Conservation (phyloP, 2,888 invertebrate genomes). For the Eremobia ochroleuca region DNA sequence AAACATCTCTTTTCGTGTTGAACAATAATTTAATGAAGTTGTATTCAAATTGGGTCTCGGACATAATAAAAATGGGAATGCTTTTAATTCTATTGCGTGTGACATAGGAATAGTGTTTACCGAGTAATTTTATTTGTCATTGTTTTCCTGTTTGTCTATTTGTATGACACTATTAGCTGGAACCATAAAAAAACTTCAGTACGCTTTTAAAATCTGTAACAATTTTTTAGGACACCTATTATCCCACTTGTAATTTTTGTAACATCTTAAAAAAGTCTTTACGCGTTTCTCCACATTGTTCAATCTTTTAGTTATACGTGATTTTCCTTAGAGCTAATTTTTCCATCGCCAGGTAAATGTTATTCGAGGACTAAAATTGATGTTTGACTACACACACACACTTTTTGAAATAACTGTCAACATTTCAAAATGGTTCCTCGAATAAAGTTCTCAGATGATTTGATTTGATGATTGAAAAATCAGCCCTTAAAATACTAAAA, state of each 20-base stretch:
- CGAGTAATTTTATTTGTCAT: conserved; percentile 46
- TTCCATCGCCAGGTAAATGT: too few relatives aligned
- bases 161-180: conserved; percentile 28
- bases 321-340: too few relatives aligned
- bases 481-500: too few relatives aligned
- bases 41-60: conserved; percentile 45
- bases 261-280: conserved; percentile 3
- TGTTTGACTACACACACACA: too few relatives aligned
- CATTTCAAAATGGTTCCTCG: too few relatives aligned
- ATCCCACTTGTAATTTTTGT: conserved; percentile 9
- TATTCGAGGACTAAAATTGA: too few relatives aligned
- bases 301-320: background rate
- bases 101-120: conserved; percentile 36
- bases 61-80: conserved; percentile 58
- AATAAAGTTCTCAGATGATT: too few relatives aligned
- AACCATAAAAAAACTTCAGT: conserved; percentile 24
- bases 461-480: too few relatives aligned
- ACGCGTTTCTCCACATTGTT: background rate
- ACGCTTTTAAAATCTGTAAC: conserved; percentile 17
- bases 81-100: conserved; percentile 48
- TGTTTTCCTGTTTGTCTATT: conserved; percentile 53
- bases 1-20: conserved; percentile 52
- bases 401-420: too few relatives aligned
- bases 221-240: background rate
- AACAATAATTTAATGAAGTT: conserved; percentile 52